Percentiles rank a stretch among this genome's conserved stretches.
These are phyloP conservation scores for Eilema griseolum DNA, from an alignment of 2,888 invertebrate species.

Conservation along the genomic window DNA sequence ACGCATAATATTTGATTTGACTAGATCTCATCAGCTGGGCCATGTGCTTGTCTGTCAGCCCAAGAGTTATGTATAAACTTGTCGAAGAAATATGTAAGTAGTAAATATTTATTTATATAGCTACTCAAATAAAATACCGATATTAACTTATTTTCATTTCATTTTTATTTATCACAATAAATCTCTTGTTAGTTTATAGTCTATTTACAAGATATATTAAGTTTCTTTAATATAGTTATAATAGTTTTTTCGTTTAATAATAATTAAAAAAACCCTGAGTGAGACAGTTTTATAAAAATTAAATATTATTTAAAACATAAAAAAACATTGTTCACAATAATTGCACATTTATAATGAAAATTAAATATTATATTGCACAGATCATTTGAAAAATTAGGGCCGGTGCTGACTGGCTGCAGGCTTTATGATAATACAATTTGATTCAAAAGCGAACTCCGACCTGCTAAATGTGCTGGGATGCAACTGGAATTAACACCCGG, in stretches of 20 bases:
- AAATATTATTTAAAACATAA: background rate
- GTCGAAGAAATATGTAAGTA: no score
- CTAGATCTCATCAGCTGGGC: no score
- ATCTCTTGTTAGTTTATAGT: constrained; percentile 48
- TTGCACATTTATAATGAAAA: background rate
- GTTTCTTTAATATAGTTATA: constrained; percentile 22
- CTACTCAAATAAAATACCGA: background rate
- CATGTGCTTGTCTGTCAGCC: no score
- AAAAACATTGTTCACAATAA: background rate
- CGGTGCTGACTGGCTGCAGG: background rate
- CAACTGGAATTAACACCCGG: no score
- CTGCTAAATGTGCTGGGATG: no score
- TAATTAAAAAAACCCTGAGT: constrained; percentile 41
- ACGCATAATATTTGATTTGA: no score
- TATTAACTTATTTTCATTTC: constrained; percentile 20
- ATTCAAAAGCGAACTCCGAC: no score
- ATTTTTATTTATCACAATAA: constrained; percentile 47
- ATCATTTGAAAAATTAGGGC: background rate
- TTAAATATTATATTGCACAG: background rate
- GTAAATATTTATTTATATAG: no score
- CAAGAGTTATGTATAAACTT: no score
- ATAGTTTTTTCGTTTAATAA: background rate
- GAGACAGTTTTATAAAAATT: constrained; percentile 21
- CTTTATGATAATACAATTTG: no score
- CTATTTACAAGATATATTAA: constrained; percentile 50